phyloP scores from a whole-genome alignment of 2,113 vertebrate species.

The Columba janthina region DNA sequence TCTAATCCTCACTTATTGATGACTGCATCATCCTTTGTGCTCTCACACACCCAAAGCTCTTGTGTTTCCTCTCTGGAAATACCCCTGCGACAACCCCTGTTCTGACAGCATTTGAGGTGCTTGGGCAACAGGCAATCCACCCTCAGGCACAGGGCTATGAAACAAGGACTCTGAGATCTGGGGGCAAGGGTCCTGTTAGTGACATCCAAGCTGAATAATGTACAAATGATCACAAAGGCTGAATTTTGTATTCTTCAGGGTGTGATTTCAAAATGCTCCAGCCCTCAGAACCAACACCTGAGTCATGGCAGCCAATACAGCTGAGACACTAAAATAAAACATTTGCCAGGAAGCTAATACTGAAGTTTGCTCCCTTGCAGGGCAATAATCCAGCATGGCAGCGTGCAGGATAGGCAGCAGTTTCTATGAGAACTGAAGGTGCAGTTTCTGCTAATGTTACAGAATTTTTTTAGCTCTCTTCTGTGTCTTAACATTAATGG shows the following conservation, averaged over 20 bases:
- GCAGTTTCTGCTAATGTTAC: not conserved
- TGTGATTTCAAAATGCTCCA: not conserved
- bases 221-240: not conserved
- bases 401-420: not conserved
- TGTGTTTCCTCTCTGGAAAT: not conserved
- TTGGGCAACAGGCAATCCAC: not conserved
- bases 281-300: not conserved
- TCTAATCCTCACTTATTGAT: not conserved
- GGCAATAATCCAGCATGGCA: not conserved
- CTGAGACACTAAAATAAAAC: not conserved
- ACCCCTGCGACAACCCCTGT: not conserved
- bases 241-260: not conserved
- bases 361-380: not conserved
- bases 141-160: not conserved
- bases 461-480: not conserved
- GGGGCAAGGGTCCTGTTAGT: not conserved
- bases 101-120: not conserved
- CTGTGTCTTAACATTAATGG: not conserved
- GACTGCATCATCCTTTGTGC: not conserved
- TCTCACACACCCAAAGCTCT: not conserved
- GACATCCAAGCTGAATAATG: not conserved
- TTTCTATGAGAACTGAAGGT: not conserved
- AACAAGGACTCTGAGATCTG: rapidly evolving
- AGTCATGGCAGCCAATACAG: not conserved
- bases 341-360: not conserved